These are phyloP conservation scores for Pollenia labialis DNA, from an alignment of 2,888 invertebrate genomes.

Conservation along the genomic window DNA sequence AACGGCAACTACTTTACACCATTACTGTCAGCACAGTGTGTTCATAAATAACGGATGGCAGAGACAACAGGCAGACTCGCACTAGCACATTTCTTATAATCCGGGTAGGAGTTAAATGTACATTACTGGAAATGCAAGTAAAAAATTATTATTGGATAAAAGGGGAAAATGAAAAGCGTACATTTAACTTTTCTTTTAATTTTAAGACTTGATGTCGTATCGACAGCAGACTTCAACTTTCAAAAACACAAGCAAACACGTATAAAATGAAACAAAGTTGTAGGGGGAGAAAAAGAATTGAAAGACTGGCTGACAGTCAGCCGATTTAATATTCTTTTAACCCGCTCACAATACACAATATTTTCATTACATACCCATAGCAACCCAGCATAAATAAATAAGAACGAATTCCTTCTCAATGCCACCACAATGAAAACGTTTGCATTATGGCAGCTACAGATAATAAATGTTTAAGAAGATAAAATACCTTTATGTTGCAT, in stretches of 20 bases:
- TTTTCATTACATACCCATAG: background rate
- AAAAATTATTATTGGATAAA: background rate
- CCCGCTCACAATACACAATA: background rate
- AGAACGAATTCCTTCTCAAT: background rate
- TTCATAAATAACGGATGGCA: constrained; percentile 33
- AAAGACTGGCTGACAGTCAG: background rate
- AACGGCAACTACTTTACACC: constrained; percentile 62
- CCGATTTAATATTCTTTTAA: background rate
- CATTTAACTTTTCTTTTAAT: no score
- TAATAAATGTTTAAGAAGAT: constrained; percentile 21
- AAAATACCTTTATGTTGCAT: constrained; percentile 25
- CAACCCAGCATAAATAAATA: background rate
- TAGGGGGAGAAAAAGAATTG: background rate
- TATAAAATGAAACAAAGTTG: background rate
- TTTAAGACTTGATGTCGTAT: no score
- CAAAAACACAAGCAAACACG: no score
- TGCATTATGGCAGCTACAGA: constrained; percentile 1
- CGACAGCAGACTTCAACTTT: no score
- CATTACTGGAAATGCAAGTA: background rate
- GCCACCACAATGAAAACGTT: constrained; percentile 15
- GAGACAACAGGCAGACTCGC: background rate
- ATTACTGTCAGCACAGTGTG: constrained; percentile 48
- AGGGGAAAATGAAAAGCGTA: no score
- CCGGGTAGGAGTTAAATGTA: constrained; percentile 1
- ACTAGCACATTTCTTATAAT: constrained; percentile 6